Base-by-base conservation (phyloP, 2,888 invertebrate genomes). In the Caenorhabditis plicata region DNA sequence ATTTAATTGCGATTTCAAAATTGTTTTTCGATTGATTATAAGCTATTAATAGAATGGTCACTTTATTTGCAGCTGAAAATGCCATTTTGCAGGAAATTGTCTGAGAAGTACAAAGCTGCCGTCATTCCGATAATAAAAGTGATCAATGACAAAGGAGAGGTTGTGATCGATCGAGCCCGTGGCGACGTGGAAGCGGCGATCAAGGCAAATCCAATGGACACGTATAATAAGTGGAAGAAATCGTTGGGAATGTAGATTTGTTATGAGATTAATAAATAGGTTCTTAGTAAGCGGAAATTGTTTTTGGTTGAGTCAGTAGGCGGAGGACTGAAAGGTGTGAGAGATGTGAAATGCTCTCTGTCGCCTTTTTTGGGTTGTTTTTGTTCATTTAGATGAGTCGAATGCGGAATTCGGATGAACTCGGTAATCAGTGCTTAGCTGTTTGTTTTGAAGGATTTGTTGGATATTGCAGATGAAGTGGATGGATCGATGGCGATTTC, bases 81-180 rank as follows among this genome's bases (percentile, higher is more conserved):
- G 15, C 9, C n/a, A 3, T 48, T 38, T 41, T 71, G 20, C 50
- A 75, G 75, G 32, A 66, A 69, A 29, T 60, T 74, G 23, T 40
- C 61, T 11, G 57, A 73, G 42, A 68, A 73, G 40, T 76, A 63
- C 62, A 64, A 75, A 19, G 69, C 73, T 8, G 51, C 54, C 20
- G 64, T 70, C 3, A 71, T 76, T 38, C 76, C 76, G 5, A 64
- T 67, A 20, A 38, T 74, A 38, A 68, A 65, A 44, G 27, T 75
- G 39, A 64, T 76, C 25, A 53, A 68, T 38, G 50, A 51, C 25
- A 45, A 71, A 11, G 76, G 76, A 26, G 56, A 73, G 8, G 68
- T 76, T 13, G 58, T 72, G 9, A 61, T 66, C 36, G 75, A 76
- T 25, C 52, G 64, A 8, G 68, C 64, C 23, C 47, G 73, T 11